Evolutionary conservation across 1,140 invertebrate species (phyloP), one percentile per base, ranked within the genome.

Genomic region (Augochlora pura): DNA sequence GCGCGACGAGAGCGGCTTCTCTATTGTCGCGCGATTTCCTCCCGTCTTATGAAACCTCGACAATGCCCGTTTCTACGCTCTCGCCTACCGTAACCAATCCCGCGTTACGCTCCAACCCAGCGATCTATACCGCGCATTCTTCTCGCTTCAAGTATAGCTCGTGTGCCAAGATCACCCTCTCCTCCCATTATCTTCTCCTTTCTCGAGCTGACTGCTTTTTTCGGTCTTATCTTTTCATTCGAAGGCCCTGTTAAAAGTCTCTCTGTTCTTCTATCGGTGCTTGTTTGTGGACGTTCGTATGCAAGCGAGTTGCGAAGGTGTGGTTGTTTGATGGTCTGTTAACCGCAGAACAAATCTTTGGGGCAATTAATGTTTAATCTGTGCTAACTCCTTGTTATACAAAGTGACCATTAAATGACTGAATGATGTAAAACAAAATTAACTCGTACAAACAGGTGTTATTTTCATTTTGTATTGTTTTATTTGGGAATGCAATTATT

Each of bases 11-110:
- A 38, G 49, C 14, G 59, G 65, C 62, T n/a, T 63, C 72, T 52
- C 83, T 66, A 86, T 88, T 88, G 86, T 88, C 83, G 72, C 81
- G 75, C 72, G 78, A 82, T 82, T 87, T 88, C 72, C 77, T 81
- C 77, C 67, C 76, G 74, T 74, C 83, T 83, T 85, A 82, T 73
- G 80, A 85, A 77, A 78, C 76, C 52, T 12, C 57, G 70, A 85
- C 83, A 85, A 85, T 82, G 79, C 70, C 21, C 60, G 70, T 74
- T 69, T 85, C 84, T 67, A 81, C 69, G 84, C 79, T 82, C 66
- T 70, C 67, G 78, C 73, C 71, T 80, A 68, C 39, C 74, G 70
- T 71, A 71, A 70, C 75, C 72, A 80, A 85, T 81, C 49, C 72
- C 46, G 68, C 83, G 77, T 84, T 73, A 84, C 65, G 63, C 71